These are phyloP conservation scores for Trichacis sp. DNA, from an alignment of 2,888 invertebrate species.

Conservation along the genomic window DNA sequence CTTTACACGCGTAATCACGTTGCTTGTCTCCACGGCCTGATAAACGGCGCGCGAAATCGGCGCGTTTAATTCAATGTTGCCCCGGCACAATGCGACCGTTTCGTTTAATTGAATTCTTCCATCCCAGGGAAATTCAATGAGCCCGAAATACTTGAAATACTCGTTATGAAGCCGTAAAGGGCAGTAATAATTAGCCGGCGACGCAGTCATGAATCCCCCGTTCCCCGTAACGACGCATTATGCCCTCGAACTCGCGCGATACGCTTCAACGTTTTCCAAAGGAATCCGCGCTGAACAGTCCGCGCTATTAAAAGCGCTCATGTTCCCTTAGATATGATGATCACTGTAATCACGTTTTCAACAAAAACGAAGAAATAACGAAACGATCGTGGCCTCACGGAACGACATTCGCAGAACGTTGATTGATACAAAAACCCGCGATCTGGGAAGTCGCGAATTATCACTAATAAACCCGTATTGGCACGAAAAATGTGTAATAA, in stretches of 20 bases:
- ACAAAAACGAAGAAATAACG: background rate
- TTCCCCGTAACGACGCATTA: conserved; percentile 14
- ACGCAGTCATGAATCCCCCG: background rate
- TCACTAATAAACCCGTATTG: background rate
- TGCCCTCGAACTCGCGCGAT: conserved; percentile 4
- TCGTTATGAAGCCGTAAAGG: background rate
- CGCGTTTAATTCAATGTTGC: conserved; percentile 34
- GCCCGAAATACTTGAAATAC: background rate
- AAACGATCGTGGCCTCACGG: background rate
- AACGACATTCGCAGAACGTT: conserved; percentile 14
- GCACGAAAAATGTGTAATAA: background rate
- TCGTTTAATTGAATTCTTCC: background rate
- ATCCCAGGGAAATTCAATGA: background rate
- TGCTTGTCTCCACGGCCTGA: no score
- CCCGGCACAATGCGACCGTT: background rate
- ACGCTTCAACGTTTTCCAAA: background rate
- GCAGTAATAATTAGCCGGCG: background rate
- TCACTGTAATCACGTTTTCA: conserved; percentile 15
- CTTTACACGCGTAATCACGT: conserved; percentile 63
- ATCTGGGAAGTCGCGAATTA: background rate
- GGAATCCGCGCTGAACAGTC: no score
- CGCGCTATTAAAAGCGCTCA: background rate
- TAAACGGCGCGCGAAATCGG: conserved; percentile 28
- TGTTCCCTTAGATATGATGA: conserved; percentile 18
- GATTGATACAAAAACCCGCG: background rate